Percentiles rank a stretch among this genome's conserved stretches.
These are phyloP conservation scores for Solenopsis fugax DNA, from an alignment of 1,140 invertebrate species.

Conservation along the genomic window DNA sequence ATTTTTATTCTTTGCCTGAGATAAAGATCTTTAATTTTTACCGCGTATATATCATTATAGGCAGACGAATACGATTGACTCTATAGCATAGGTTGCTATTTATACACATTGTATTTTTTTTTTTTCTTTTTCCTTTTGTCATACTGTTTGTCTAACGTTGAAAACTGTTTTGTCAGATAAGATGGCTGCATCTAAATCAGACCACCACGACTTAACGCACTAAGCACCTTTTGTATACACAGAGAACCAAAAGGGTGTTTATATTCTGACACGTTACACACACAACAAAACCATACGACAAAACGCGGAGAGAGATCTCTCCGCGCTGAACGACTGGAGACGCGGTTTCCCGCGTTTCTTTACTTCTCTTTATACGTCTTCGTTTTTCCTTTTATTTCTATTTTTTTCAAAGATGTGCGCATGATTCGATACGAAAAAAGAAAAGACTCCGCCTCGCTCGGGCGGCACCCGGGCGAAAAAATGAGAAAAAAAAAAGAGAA, in stretches of 20 bases:
- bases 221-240: constrained; percentile 67
- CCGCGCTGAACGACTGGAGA: constrained; percentile 56
- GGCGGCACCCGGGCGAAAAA: constrained; percentile 29
- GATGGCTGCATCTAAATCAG: constrained; percentile 79
- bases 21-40: constrained; percentile 40
- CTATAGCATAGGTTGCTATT: constrained; percentile 23
- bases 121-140: constrained; percentile 25
- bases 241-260: constrained; percentile 70
- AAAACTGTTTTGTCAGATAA: constrained; percentile 81
- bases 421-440: constrained; percentile 60
- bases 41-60: neutral
- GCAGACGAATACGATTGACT: constrained; percentile 21
- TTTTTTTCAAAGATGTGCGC: constrained; percentile 65
- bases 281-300: constrained; percentile 29
- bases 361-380: constrained; percentile 48
- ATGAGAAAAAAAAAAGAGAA: constrained; percentile 46
- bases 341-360: constrained; percentile 65
- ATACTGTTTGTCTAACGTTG: constrained; percentile 74
- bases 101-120: constrained; percentile 27
- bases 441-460: constrained; percentile 45
- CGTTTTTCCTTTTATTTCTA: constrained; percentile 52
- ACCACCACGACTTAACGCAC: constrained; percentile 73
- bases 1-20: neutral
- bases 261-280: constrained; percentile 67
- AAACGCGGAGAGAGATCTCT: constrained; percentile 67